Evolutionary conservation across 2,888 invertebrate species (phyloP).

Genomic region (Cheilosia pagana): DNA sequence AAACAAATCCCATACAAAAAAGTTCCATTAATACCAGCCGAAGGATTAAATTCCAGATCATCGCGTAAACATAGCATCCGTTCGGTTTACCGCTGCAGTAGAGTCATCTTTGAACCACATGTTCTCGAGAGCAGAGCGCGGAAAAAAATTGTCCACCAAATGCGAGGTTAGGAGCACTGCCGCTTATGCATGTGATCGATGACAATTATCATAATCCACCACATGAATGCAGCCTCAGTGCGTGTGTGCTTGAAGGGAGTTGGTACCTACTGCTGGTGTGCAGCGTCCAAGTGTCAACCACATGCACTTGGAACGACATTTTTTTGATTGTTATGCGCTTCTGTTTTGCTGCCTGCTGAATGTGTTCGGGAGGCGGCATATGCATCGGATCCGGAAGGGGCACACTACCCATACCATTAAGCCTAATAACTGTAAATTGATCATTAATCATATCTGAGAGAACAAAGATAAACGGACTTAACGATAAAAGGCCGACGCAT

Average conservation of each 20-base stretch:
- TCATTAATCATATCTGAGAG: slow-evolving; percentile 52
- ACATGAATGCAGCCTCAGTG: slow-evolving; percentile 1
- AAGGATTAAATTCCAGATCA: slow-evolving; percentile 75
- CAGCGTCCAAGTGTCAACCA: slow-evolving; percentile 50
- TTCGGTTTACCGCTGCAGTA: slow-evolving; percentile 22
- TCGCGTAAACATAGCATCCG: slow-evolving; percentile 72
- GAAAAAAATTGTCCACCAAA: slow-evolving; percentile 37
- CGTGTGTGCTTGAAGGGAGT: slow-evolving; percentile 23
- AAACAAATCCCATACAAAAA: slow-evolving; percentile 71
- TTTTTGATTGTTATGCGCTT: slow-evolving; percentile 44
- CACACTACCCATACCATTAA: neutral
- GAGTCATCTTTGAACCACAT: slow-evolving; percentile 64
- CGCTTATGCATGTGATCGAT: slow-evolving; percentile 57
- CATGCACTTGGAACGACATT: slow-evolving; percentile 28
- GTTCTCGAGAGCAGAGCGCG: slow-evolving; percentile 1
- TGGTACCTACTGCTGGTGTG: neutral
- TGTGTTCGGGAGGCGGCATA: neutral
- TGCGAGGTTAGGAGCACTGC: slow-evolving; percentile 39
- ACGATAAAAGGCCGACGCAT: slow-evolving; percentile 43
- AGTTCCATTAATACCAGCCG: slow-evolving; percentile 68
- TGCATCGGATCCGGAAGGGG: neutral
- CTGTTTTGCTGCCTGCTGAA: neutral
- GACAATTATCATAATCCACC: slow-evolving; percentile 68
- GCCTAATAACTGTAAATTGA: slow-evolving; percentile 56
- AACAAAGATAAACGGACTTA: slow-evolving; percentile 38